Base-by-base conservation (phyloP, 1,140 invertebrate species). In the Lordiphosa mommai region DNA sequence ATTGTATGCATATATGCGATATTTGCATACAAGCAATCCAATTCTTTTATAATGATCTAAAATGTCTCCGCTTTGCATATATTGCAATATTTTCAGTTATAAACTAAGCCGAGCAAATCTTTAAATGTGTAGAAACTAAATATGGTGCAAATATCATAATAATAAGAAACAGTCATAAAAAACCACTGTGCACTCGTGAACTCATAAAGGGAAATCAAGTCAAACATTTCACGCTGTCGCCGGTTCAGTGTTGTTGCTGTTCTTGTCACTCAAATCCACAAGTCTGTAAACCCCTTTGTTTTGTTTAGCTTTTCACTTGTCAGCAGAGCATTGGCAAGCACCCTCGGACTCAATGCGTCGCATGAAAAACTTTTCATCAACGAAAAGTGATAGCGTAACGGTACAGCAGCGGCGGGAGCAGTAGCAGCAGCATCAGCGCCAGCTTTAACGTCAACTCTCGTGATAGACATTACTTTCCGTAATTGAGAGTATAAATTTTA, bases 401-500 rank as follows among this genome's bases (percentile, higher is more conserved):
- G 16, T 12, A 0, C 20, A 29, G 40, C 20, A 43, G 16, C 23
- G 5, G 23, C 23, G 7, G 23, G 23, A 27, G 23, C 23, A 27
- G 23, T 6, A 38, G 12, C 14, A 43, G 27, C 13, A 27, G 23
- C 23, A 38, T 12, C 14, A 43, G 27, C 13, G 20, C 27, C 6
- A 13, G 23, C 40, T 7, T n/a, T 7, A 13, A 6, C 12, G 37
- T 4, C 33, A 57, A 50, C 23, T 57, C 63, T 60, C 58, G 13
- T 38, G 50, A 34, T 53, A 63, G 36, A 52, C 41, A 72, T 72
- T 58, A 70, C 61, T 68, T 72, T 63, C 46, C 27, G 68, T 72
- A 72, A 68, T 72, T 68, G 52, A 59, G 59, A 68, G 49, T 48
- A 64, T 72, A 64, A 68, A 69, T 59, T 69, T 69, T 52, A 66